Conservation (phyloP, 2,113 vertebrate species). For the Cichladusa arquata region DNA sequence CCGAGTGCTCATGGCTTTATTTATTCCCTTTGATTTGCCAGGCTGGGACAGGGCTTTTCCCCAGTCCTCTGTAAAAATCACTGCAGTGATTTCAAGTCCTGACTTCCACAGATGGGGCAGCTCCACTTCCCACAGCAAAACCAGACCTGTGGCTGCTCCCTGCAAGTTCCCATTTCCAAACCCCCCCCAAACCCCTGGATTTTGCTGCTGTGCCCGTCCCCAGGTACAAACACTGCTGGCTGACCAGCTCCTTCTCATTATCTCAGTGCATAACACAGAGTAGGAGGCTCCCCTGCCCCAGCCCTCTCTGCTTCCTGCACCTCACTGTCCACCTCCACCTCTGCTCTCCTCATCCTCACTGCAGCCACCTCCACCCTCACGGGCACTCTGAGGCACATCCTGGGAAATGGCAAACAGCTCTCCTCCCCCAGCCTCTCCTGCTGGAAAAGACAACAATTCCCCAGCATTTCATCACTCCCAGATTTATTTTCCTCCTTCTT, state of each 20-base stretch:
- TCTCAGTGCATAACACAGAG: rapidly evolving
- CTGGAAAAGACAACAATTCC: background rate
- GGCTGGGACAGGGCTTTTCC: background rate
- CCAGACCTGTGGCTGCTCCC: rapidly evolving
- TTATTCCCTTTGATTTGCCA: background rate
- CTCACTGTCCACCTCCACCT: background rate
- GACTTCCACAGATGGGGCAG: background rate
- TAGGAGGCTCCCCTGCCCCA: background rate
- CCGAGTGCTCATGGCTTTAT: background rate
- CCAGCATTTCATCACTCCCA: background rate
- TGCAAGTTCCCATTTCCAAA: background rate
- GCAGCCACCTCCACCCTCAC: background rate
- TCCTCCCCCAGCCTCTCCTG: background rate
- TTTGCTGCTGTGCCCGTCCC: background rate
- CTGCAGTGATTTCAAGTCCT: background rate
- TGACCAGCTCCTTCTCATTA: background rate
- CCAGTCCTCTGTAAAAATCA: background rate
- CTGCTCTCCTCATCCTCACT: background rate
- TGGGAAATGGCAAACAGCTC: background rate
- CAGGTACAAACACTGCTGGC: background rate
- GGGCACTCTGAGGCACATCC: background rate
- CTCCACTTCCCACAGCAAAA: background rate
- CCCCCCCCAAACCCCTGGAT: rapidly evolving
- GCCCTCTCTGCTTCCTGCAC: background rate
- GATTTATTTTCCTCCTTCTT: background rate